Percentiles rank a stretch among this genome's conserved stretches.
Evolutionary conservation across 2,888 invertebrate genomes (phyloP).

Genomic region (Silvanus unidentatus): DNA sequence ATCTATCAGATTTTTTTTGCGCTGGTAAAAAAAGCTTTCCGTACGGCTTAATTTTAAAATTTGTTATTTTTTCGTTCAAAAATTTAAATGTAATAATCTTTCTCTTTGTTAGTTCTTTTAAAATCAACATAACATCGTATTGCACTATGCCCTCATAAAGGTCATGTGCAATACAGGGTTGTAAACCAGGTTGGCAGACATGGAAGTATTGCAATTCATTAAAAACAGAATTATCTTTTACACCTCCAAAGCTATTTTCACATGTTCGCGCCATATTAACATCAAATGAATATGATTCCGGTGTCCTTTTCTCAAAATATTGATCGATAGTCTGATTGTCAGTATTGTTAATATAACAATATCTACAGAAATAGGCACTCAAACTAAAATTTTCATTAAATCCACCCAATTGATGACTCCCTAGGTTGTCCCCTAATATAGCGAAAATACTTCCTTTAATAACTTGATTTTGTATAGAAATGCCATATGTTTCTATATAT

Average conservation of each 20-base stretch:
- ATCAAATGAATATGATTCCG: too few relatives aligned
- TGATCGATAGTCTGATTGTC: background rate
- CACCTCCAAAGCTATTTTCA: slow-evolving; percentile 7
- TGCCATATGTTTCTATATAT: slow-evolving; percentile 25
- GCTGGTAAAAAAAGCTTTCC: too few relatives aligned
- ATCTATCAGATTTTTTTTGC: too few relatives aligned
- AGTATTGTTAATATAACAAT: slow-evolving; percentile 17
- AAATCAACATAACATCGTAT: slow-evolving; percentile 17
- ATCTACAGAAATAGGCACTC: slow-evolving; percentile 26
- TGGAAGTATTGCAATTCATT: slow-evolving; percentile 17
- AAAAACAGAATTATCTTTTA: slow-evolving; percentile 16
- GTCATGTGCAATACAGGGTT: slow-evolving; percentile 21
- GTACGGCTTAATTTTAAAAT: background rate
- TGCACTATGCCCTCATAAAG: slow-evolving; percentile 19
- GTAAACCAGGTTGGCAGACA: slow-evolving; percentile 20
- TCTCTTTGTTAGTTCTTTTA: slow-evolving; percentile 15
- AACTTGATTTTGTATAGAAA: slow-evolving; percentile 11
- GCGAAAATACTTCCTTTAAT: slow-evolving; percentile 22
- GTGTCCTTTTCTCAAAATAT: background rate
- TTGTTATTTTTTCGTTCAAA: slow-evolving; percentile 6
- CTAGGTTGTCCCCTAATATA: slow-evolving; percentile 26
- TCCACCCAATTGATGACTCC: slow-evolving; percentile 31
- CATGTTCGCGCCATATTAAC: too few relatives aligned
- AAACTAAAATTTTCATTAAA: slow-evolving; percentile 27
- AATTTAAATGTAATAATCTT: slow-evolving; percentile 8